These are phyloP conservation scores for Graphium colonna DNA, from an alignment of 2,888 invertebrate genomes.

Conservation along the genomic window DNA sequence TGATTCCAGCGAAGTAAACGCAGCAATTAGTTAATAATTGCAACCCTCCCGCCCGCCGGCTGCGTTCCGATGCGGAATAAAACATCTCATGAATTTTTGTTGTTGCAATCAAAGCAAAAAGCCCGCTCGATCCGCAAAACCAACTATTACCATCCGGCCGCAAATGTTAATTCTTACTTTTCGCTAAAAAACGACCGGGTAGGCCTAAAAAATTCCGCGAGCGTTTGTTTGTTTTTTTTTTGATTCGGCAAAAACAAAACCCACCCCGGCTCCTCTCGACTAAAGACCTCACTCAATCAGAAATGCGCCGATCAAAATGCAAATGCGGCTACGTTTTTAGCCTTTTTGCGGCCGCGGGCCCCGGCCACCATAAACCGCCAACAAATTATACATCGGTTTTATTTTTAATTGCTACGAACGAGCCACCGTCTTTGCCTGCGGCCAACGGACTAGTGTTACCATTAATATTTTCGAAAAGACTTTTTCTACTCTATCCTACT, in stretches of 20 bases:
- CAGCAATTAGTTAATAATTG: slow-evolving; percentile 51
- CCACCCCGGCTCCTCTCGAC: slow-evolving; percentile 16
- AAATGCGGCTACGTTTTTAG: slow-evolving; percentile 48
- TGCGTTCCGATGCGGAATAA: slow-evolving; percentile 33
- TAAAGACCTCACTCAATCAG: slow-evolving; percentile 64
- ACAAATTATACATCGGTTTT: slow-evolving; percentile 73
- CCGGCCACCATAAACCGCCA: slow-evolving; percentile 64
- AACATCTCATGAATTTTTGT: slow-evolving; percentile 26
- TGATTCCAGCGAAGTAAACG: slow-evolving; percentile 47
- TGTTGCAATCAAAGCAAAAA: slow-evolving; percentile 18
- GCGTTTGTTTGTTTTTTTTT: too few relatives aligned
- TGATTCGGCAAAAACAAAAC: slow-evolving; percentile 25
- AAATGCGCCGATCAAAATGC: slow-evolving; percentile 69
- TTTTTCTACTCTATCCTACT: background rate
- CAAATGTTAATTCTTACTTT: slow-evolving; percentile 20
- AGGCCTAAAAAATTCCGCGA: slow-evolving; percentile 18
- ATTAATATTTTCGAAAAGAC: background rate
- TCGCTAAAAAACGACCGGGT: slow-evolving; percentile 7
- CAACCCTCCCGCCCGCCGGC: slow-evolving; percentile 35
- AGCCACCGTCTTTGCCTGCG: slow-evolving; percentile 72
- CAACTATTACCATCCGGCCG: slow-evolving; percentile 14
- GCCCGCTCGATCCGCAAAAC: slow-evolving; percentile 16
- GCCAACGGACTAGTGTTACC: slow-evolving; percentile 36
- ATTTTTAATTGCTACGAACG: slow-evolving; percentile 75
- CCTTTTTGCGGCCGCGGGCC: slow-evolving; percentile 55